phyloP scores from a whole-genome alignment of 2,113 vertebrate genomes.

The Ochotona princeps region DNA sequence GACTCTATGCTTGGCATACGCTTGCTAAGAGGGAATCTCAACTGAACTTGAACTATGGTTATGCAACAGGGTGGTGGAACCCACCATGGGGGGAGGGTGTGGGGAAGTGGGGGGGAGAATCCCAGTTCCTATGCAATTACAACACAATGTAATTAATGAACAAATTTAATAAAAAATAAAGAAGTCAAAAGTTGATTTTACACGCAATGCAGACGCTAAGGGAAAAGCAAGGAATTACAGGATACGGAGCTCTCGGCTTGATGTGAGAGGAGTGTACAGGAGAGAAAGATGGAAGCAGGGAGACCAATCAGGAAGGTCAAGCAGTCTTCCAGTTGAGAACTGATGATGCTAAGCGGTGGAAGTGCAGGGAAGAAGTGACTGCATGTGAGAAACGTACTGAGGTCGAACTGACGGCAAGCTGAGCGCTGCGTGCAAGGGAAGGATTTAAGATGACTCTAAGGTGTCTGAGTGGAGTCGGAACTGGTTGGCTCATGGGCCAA shows the following conservation, averaged over 20 bases:
- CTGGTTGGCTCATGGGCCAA: background rate
- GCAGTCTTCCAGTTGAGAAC: constrained; percentile 14
- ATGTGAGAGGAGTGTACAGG: background rate
- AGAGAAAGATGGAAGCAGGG: constrained; percentile 19
- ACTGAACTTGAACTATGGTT: no score
- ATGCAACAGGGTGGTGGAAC: no score
- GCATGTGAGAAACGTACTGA: background rate
- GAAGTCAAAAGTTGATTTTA: background rate
- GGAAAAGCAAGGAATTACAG: background rate
- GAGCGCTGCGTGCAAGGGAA: background rate
- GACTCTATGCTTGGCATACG: no score
- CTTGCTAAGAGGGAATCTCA: no score
- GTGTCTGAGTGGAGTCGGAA: background rate
- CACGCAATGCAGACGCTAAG: constrained; percentile 18
- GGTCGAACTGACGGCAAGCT: background rate
- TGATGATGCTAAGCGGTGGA: background rate
- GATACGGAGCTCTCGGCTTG: background rate
- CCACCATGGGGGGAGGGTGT: no score
- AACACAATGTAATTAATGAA: no score
- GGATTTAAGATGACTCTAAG: background rate
- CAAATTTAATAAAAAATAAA: no score
- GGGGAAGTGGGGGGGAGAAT: no score
- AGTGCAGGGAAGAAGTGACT: background rate
- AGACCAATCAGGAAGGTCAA: constrained; percentile 15
- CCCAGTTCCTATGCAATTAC: no score